Percentiles rank a stretch among this genome's conserved stretches.
Conservation (phyloP, 1,140 invertebrate genomes). For the Camponotus vicinus region DNA sequence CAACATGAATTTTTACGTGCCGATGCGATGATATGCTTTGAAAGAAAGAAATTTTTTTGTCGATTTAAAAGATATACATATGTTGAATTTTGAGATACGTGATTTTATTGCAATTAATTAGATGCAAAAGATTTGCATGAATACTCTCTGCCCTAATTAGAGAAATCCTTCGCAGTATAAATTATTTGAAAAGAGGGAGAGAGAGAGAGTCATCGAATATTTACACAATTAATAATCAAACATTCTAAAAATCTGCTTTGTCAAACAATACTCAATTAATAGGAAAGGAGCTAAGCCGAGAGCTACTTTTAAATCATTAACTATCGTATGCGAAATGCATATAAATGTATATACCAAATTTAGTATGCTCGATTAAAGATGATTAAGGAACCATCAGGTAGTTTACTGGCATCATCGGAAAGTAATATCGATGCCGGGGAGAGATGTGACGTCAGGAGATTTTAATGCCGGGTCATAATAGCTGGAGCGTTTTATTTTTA, state of each 20-base stretch:
- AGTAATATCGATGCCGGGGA: conserved; percentile 56
- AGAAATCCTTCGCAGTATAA: not conserved
- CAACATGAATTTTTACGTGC: not conserved
- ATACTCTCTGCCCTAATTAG: not conserved
- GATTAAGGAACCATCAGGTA: not conserved
- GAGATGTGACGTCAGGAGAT: conserved; percentile 52
- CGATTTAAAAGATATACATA: not conserved
- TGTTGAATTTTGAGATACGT: not conserved
- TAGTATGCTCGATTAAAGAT: conserved; percentile 10
- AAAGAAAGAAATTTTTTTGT: not conserved
- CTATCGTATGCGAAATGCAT: conserved; percentile 7
- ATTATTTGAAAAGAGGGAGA: not conserved
- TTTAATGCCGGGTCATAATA: conserved; percentile 61
- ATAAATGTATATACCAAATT: not conserved
- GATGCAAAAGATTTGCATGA: not conserved
- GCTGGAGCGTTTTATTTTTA: conserved; percentile 42
- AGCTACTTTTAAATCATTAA: not conserved
- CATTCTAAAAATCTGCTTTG: too few relatives aligned
- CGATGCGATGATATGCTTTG: not conserved
- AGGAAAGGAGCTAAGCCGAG: not conserved
- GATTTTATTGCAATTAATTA: not conserved
- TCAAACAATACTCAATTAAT: too few relatives aligned
- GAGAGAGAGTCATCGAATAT: too few relatives aligned
- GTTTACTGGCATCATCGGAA: conserved; percentile 47
- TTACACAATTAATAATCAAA: too few relatives aligned